Percentiles rank a stretch among this genome's conserved stretches.
Evolutionary conservation across 2,113 vertebrate species (phyloP).

Genomic region (Nibea albiflora): DNA sequence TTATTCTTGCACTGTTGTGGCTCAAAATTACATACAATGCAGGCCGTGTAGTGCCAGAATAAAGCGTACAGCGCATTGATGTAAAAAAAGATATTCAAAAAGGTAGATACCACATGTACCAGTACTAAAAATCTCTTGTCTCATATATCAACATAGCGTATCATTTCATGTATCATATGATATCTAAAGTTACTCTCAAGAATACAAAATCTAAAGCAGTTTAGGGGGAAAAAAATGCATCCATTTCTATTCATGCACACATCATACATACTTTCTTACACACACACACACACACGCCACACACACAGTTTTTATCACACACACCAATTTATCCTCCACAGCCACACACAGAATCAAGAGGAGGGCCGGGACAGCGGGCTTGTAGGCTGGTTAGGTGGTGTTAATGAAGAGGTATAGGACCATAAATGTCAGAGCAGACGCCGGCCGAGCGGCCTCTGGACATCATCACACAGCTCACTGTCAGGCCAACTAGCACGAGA

Average conservation of each 20-base stretch:
- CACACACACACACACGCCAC: constrained; percentile 14
- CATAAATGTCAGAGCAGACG: constrained; percentile 90
- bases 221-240: neutral
- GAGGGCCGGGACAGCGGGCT: constrained; percentile 62
- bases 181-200: neutral
- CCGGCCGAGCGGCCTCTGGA: constrained; percentile 85
- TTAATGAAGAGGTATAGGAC: constrained; percentile 91
- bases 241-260: constrained; percentile 18
- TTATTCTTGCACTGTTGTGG: constrained; percentile 4
- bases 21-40: neutral
- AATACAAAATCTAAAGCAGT: neutral
- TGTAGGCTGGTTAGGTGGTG: constrained; percentile 88
- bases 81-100: neutral
- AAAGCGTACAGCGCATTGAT: neutral
- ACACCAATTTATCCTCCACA: constrained; percentile 53
- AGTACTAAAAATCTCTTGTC: neutral
- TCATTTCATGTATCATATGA: neutral
- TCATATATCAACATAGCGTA: neutral
- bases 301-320: constrained; percentile 50
- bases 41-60: neutral
- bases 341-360: constrained; percentile 53
- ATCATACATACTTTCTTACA: constrained; percentile 39
- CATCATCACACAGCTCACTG: constrained; percentile 85
- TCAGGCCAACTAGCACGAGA: constrained; percentile 51
- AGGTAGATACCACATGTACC: neutral